Evolutionary conservation across 23 tunicate genomes (phyloP), one percentile per base, ranked within the genome.

Genomic region (Styela plicata): DNA sequence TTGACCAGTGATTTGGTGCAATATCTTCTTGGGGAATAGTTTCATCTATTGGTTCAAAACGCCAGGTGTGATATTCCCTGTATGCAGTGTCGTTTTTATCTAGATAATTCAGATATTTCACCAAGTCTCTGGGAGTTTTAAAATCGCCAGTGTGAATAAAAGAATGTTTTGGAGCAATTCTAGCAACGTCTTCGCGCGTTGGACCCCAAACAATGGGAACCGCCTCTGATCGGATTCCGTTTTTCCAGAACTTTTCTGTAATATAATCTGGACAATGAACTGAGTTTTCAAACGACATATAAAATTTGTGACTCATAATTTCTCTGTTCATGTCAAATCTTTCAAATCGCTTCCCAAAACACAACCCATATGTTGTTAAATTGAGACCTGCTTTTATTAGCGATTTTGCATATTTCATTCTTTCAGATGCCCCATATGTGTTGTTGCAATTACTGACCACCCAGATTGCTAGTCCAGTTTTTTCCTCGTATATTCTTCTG

Each of bases 201-300:
- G 78, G 78, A 31, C 78, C 78, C 78, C 78, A 73, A 17, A 73
- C 78, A 0, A 73, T n/a, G 19, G 78, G 78, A 19, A 73, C 78
- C 16, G 78, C 44, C 20, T 52, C 78, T 16, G 78, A 24, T 0
- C 78, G 52, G 20, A 73, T 61, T 17, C 52, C 78, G n/a, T 73
- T 73, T 32, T 52, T 32, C 78, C 78, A 73, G 52, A 73, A 31
- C 44, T 73, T 73, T 31, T 73, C 78, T 0, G 78, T 22, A 33
- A 73, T 52, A 31, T 73, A 73, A 2, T 73, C 78, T 17, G 78
- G 78, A 27, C 78, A 73, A 35, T 73, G 78, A 23, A 73, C 27
- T 19, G 78, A 73, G 22, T 73, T 73, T 32, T 73, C 78, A n/a
- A 73, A 27, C 57, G 78, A 73, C 32, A 73, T 31, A 22, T 73